Evolutionary conservation across 1,140 invertebrate genomes (phyloP).

Genomic region (Monomorium pharaonis): DNA sequence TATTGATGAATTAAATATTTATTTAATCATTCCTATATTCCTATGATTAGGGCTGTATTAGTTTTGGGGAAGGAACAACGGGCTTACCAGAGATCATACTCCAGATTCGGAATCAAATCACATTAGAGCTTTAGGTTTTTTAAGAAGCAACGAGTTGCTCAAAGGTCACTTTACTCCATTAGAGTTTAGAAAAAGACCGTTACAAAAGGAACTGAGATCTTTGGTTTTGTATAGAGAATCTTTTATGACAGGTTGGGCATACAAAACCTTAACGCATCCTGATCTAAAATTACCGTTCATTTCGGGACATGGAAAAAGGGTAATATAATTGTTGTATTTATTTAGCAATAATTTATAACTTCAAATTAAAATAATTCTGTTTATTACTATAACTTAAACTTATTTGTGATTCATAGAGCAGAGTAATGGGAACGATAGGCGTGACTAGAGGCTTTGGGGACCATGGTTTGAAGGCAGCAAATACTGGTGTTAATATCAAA

Average conservation of each 20-base stretch:
- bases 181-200: constrained; percentile 90
- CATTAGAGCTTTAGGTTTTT: constrained; percentile 79
- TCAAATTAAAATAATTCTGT: not conserved
- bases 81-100: constrained; percentile 83
- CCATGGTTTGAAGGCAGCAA: constrained; percentile 91
- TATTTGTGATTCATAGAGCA: constrained; percentile 86
- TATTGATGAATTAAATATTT: not conserved
- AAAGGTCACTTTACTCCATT: constrained; percentile 91
- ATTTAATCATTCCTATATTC: constrained; percentile 39
- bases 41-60: constrained; percentile 75
- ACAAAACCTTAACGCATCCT: constrained; percentile 89
- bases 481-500: constrained; percentile 91
- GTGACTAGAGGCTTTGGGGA: constrained; percentile 96
- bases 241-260: constrained; percentile 93
- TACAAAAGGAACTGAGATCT: constrained; percentile 90
- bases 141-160: constrained; percentile 86
- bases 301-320: constrained; percentile 91
- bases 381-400: constrained; percentile 17
- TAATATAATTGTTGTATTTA: constrained; percentile 76
- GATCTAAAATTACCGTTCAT: constrained; percentile 92
- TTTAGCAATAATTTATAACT: not conserved
- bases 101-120: constrained; percentile 84
- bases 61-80: constrained; percentile 78
- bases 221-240: constrained; percentile 92
- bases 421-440: constrained; percentile 93